Percentiles rank a stretch among this genome's conserved stretches.
Conservation (phyloP, 2,888 invertebrate species). For the Tuta absoluta region DNA sequence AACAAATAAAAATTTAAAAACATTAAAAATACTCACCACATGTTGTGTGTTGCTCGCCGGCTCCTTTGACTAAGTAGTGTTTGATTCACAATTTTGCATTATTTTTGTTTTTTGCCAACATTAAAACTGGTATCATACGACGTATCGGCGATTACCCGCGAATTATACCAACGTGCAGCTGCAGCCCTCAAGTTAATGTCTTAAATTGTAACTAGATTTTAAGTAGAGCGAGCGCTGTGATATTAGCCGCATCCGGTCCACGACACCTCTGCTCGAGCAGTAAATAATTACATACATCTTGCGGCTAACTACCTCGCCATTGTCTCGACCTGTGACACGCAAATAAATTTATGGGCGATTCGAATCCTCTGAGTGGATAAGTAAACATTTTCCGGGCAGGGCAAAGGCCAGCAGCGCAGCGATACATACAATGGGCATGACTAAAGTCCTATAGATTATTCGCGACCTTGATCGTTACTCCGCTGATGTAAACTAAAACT, state of each 20-base stretch:
- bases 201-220: slow-evolving; percentile 23
- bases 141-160: background rate
- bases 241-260: slow-evolving; percentile 34
- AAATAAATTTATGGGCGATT: slow-evolving; percentile 15
- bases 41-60: slow-evolving; percentile 13
- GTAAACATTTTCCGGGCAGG: slow-evolving; percentile 1
- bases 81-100: slow-evolving; percentile 10
- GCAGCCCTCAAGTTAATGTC: slow-evolving; percentile 5
- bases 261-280: slow-evolving; percentile 36
- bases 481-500: slow-evolving; percentile 25
- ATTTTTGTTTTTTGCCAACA: slow-evolving; percentile 1
- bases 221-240: slow-evolving; percentile 29
- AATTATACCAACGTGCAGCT: background rate
- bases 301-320: slow-evolving; percentile 29
- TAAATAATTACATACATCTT: slow-evolving; percentile 36
- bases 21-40: slow-evolving; percentile 33
- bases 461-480: slow-evolving; percentile 21
- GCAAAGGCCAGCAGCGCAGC: background rate
- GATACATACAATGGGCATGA: background rate
- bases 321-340: slow-evolving; percentile 25
- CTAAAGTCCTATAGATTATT: background rate
- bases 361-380: slow-evolving; percentile 4
- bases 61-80: background rate
- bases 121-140: background rate
- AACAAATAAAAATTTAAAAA: slow-evolving; percentile 4